Percentiles rank a stretch among this genome's conserved stretches.
These are phyloP conservation scores for Tapirus terrestris DNA, from an alignment of 2,113 vertebrate species.

Conservation along the genomic window DNA sequence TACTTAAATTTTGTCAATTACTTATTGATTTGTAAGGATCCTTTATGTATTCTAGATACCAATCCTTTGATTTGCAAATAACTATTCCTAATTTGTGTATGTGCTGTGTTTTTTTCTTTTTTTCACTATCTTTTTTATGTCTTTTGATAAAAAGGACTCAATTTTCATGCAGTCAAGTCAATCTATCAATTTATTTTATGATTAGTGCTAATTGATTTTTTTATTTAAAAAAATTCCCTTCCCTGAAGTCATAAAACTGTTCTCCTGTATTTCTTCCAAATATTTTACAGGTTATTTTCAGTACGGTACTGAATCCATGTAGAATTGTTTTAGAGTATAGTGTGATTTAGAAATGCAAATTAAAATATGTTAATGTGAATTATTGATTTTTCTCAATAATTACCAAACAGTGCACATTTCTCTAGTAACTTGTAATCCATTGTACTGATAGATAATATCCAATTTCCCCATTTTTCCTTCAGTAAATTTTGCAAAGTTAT, in stretches of 20 bases:
- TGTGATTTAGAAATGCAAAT: background rate
- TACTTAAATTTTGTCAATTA: background rate
- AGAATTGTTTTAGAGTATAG: background rate
- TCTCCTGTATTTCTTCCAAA: background rate
- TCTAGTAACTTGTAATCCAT: background rate
- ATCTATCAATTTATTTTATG: background rate
- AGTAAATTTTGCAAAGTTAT: background rate
- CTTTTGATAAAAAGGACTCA: background rate
- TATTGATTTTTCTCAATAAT: background rate
- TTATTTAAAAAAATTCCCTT: background rate
- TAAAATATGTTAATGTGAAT: background rate
- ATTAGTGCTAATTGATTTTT: background rate
- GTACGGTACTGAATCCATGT: background rate
- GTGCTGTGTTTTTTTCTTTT: background rate
- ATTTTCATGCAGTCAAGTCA: background rate
- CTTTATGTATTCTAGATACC: background rate
- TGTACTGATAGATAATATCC: background rate
- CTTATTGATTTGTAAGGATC: background rate
- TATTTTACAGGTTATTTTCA: background rate
- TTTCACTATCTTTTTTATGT: background rate
- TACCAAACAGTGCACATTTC: background rate
- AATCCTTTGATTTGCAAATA: background rate
- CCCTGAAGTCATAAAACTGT: background rate
- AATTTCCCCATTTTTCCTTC: background rate
- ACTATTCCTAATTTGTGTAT: background rate